These are phyloP conservation scores for Gasterosteus aculeatus DNA, from an alignment of 2,113 vertebrate genomes.

Conservation along the genomic window DNA sequence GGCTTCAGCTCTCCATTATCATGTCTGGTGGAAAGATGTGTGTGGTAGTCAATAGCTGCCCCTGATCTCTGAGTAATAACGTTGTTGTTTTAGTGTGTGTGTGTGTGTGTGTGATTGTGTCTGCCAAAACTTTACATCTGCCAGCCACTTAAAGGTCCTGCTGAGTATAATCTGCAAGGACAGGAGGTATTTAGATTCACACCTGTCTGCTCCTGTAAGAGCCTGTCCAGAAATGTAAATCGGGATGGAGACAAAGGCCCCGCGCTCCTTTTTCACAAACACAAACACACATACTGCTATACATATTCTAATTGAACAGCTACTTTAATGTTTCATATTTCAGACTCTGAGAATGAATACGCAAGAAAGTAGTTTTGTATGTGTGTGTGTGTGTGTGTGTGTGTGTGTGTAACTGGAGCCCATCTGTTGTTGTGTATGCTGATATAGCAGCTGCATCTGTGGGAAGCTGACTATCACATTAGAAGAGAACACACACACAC, in stretches of 20 bases:
- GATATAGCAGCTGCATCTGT: conserved; percentile 70
- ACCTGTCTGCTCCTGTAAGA: conserved; percentile 28
- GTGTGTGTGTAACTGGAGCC: conserved; percentile 52
- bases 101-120: conserved; percentile 4
- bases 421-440: conserved; percentile 76
- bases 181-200: conserved; percentile 42
- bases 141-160: conserved; percentile 34
- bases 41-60: conserved; percentile 57
- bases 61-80: conserved; percentile 52
- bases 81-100: conserved; percentile 25
- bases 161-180: conserved; percentile 50
- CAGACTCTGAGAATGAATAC: conserved; percentile 32
- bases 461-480: conserved; percentile 71
- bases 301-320: conserved; percentile 15
- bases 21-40: conserved; percentile 46
- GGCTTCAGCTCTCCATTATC: conserved; percentile 52
- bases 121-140: conserved; percentile 52
- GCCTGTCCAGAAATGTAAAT: conserved; percentile 5
- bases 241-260: conserved; percentile 20
- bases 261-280: not conserved
- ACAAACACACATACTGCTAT: not conserved
- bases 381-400: conserved; percentile 23
- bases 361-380: conserved; percentile 18
- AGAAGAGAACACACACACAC: conserved; percentile 35
- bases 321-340: conserved; percentile 30